Evolutionary conservation across 2,888 invertebrate genomes (phyloP), one percentile per base, ranked within the genome.

Genomic region (Hirtodrosophila trivittata): DNA sequence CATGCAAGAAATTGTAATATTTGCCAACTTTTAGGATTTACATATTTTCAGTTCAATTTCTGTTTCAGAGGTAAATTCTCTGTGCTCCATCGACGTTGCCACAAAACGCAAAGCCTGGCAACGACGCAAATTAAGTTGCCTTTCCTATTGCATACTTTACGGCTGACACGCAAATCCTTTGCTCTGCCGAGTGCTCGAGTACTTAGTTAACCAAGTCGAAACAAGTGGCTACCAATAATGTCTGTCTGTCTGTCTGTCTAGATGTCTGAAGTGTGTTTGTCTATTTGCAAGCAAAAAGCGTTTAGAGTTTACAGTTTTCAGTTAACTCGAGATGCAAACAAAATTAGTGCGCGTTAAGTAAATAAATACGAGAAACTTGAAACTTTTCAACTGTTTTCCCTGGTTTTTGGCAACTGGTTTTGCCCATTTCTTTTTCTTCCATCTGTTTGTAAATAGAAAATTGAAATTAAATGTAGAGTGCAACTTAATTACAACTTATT

Each of bases 391-490:
- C 45, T 16, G 25, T 33, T 12, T 9, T 12, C 18, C n/a, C 51
- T 41, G 39, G 10, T 49, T 10, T 21, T 46, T 13, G 30, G 5
- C 42, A 54, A 37, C 42, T 50, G n/a, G n/a, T n/a, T n/a, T n/a
- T n/a, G n/a, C n/a, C n/a, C n/a, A n/a, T n/a, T n/a, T n/a, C n/a
- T n/a, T n/a, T n/a, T n/a, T n/a, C n/a, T n/a, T n/a, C n/a, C n/a
- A n/a, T 21, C 7, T 25, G 25, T 46, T 39, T 25, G 41, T 46
- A 64, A 51, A 41, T 3, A 46, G 42, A 50, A 73, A 85, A 78
- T 75, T 75, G 63, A 80, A 86, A 83, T 75, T 72, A 86, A 81
- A 70, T 60, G 67, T 63, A 68, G 58, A 68, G 58, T 66, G 73
- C 75, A 70, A 66, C 68, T 84, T 62, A 70, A 75, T 69, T 80